Conservation (phyloP, 2,797 vertebrate genomes). For the Pipistrellus pygmaeus region DNA sequence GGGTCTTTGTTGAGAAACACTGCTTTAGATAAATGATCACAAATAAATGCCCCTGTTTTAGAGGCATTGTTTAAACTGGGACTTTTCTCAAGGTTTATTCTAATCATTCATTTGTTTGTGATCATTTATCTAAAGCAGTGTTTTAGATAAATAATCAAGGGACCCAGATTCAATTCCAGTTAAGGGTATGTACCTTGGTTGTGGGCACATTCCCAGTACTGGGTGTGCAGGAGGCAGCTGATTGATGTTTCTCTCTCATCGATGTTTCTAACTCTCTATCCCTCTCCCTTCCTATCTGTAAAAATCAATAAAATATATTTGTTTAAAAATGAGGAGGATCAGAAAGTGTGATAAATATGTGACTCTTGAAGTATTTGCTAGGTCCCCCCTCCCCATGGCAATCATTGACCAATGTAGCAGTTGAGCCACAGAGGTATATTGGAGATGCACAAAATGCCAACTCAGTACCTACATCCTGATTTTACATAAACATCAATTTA, state of each 20-base stretch:
- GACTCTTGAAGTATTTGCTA: not conserved
- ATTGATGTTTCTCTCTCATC: no score
- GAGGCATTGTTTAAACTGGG: not conserved
- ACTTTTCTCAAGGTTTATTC: not conserved
- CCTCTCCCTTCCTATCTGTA: no score
- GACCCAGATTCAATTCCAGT: no score
- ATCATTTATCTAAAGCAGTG: not conserved
- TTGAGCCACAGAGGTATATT: not conserved
- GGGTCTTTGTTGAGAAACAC: not conserved
- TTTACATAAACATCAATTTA: not conserved
- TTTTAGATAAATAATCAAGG: not conserved
- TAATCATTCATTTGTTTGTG: not conserved
- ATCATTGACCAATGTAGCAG: not conserved
- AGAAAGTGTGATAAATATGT: not conserved
- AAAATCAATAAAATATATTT: no score
- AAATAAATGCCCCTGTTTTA: not conserved
- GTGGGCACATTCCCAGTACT: no score
- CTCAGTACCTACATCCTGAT: not conserved
- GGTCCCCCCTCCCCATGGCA: not conserved
- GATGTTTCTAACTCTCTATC: no score
- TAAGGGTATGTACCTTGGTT: no score
- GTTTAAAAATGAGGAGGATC: constrained; percentile 1
- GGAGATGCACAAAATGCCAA: not conserved
- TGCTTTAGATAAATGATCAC: not conserved
- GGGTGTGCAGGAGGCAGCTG: no score